phyloP scores from a whole-genome alignment of 2,113 vertebrate species.

The Gymnocephalus cernua region DNA sequence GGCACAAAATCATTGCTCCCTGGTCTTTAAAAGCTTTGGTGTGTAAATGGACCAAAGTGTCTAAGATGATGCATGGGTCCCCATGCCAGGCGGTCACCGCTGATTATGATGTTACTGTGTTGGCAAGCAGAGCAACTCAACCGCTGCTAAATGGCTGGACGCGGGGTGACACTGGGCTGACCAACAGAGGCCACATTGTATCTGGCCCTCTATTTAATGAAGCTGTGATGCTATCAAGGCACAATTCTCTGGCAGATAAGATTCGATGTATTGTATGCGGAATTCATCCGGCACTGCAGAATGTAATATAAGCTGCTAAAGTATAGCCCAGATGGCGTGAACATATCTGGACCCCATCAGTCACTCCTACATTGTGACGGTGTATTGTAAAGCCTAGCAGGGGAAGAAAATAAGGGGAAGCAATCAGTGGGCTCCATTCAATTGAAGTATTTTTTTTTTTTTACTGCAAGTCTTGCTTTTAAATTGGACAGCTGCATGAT shows the following conservation, averaged over 20 bases:
- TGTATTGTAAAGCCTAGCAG: slow-evolving; percentile 54
- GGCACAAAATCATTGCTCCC: slow-evolving; percentile 72
- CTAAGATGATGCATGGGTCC: slow-evolving; percentile 75
- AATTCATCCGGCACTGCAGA: slow-evolving; percentile 51
- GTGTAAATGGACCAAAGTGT: slow-evolving; percentile 74
- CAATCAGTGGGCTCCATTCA: slow-evolving; percentile 67
- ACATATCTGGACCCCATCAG: slow-evolving; percentile 44
- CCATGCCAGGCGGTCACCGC: slow-evolving; percentile 50
- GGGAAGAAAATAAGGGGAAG: slow-evolving; percentile 57
- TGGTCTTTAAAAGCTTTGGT: slow-evolving; percentile 69
- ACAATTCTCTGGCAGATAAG: slow-evolving; percentile 51
- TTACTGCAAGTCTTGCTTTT: slow-evolving; percentile 65
- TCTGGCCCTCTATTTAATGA: slow-evolving; percentile 70
- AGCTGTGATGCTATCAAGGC: slow-evolving; percentile 59
- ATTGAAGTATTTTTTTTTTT: slow-evolving; percentile 57
- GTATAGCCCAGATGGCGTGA: slow-evolving; percentile 59
- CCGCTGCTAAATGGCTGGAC: slow-evolving; percentile 69
- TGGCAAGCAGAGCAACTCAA: slow-evolving; percentile 65
- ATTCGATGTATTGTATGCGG: slow-evolving; percentile 41
- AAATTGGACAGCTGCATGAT: slow-evolving; percentile 75
- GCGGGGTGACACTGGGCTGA: slow-evolving; percentile 52
- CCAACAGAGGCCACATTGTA: slow-evolving; percentile 51
- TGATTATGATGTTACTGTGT: slow-evolving; percentile 75
- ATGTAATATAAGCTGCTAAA: slow-evolving; percentile 42
- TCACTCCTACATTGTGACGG: slow-evolving; percentile 39